A percentile compares a stretch with the other conserved stretches of the same genome.
Conservation (phyloP, 2,888 invertebrate genomes). For the Cacoxenus indagator region DNA sequence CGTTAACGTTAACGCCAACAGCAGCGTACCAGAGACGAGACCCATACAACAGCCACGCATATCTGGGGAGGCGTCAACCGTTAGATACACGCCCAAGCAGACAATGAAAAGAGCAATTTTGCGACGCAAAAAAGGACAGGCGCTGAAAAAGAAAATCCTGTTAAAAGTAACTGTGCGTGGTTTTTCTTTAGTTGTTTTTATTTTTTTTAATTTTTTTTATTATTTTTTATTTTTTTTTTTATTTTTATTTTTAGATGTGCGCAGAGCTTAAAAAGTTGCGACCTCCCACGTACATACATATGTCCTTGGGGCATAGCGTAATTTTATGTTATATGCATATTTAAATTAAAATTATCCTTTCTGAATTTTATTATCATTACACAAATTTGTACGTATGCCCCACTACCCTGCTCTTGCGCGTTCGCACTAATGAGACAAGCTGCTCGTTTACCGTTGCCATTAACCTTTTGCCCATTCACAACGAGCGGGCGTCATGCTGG, state of each 20-base stretch:
- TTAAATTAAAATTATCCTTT: too few species aligned
- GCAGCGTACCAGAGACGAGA: not conserved
- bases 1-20: not conserved
- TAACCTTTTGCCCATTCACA: too few species aligned
- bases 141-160: slow-evolving; percentile 40
- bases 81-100: not conserved
- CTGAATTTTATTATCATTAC: too few species aligned
- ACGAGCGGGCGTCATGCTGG: not conserved
- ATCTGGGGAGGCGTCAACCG: not conserved
- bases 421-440: too few species aligned
- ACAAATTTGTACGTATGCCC: too few species aligned
- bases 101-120: slow-evolving; percentile 45
- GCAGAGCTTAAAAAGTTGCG: too few species aligned
- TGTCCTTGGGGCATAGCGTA: too few species aligned
- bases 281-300: too few species aligned
- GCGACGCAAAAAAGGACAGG: slow-evolving; percentile 56
- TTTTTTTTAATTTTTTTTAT: not conserved
- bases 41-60: not conserved
- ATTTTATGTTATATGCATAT: too few species aligned
- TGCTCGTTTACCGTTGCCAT: too few species aligned
- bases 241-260: too few species aligned
- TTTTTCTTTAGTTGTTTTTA: not conserved
- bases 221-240: slow-evolving; percentile 28
- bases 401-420: too few species aligned
- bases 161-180: slow-evolving; percentile 12